A percentile compares a stretch with the other conserved stretches of the same genome.
phyloP scores from a whole-genome alignment of 2,113 vertebrate species.

The Willisornis vidua region DNA sequence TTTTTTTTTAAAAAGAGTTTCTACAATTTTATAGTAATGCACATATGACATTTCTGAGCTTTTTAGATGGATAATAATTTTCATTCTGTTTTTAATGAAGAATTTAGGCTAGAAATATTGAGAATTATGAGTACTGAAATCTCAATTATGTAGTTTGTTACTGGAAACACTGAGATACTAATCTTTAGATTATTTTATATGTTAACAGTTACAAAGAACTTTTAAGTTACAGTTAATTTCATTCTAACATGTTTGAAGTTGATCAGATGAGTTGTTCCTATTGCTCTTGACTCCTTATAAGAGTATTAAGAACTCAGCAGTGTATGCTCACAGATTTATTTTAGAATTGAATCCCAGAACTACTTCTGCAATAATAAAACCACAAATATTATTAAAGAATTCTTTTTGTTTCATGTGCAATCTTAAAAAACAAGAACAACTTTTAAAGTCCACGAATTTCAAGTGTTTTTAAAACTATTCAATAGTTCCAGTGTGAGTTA shows the following conservation, averaged over 20 bases:
- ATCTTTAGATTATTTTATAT: neutral
- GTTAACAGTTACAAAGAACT: neutral
- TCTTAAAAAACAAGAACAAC: neutral
- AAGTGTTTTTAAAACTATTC: neutral
- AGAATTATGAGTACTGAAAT: neutral
- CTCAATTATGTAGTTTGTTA: neutral
- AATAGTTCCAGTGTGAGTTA: neutral
- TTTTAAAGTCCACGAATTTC: neutral
- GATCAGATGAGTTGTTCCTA: neutral
- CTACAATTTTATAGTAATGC: neutral
- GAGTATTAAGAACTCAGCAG: neutral
- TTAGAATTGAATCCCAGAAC: neutral
- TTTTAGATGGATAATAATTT: neutral
- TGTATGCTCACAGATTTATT: neutral
- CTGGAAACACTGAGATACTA: neutral
- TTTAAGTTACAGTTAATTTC: neutral
- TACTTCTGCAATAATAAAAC: neutral
- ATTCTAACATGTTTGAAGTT: neutral
- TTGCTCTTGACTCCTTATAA: neutral
- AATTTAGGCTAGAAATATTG: neutral
- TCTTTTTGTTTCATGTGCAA: neutral
- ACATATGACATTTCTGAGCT: neutral
- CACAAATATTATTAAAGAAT: neutral
- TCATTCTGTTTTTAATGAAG: neutral
- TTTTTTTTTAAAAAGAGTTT: neutral